Percentiles rank a stretch among this genome's conserved stretches.
Conservation (phyloP, 2,888 invertebrate species). For the Tetanocera ferruginea region DNA sequence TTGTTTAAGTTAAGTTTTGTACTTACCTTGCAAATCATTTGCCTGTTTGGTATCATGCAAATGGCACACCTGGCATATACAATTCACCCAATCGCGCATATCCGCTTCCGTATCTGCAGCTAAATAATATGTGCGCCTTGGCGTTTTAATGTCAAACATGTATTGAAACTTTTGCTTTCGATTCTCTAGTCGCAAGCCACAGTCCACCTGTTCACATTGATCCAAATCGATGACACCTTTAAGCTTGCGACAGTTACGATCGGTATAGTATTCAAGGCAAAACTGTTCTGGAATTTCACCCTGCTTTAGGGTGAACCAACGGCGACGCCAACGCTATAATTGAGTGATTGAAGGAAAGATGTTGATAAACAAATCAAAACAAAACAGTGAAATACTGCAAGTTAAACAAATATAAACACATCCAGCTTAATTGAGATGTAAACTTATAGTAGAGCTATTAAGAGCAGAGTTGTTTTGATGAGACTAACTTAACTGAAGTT, state of each 20-base stretch:
- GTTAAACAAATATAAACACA: neutral
- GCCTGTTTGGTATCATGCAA: conserved; percentile 75
- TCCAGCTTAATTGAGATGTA: neutral
- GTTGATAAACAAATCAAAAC: conserved; percentile 46
- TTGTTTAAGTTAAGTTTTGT: conserved; percentile 19
- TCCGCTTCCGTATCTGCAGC: conserved; percentile 92
- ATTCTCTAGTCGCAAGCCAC: conserved; percentile 86
- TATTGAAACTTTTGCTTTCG: conserved; percentile 84
- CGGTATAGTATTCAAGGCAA: conserved; percentile 93
- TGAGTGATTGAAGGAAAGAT: conserved; percentile 36
- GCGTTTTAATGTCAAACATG: conserved; percentile 92
- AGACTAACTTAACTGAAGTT: neutral
- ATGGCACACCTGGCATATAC: conserved; percentile 92
- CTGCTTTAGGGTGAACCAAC: conserved; percentile 94
- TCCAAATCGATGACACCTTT: conserved; percentile 94
- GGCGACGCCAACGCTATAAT: conserved; percentile 91
- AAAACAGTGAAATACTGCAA: conserved; percentile 1
- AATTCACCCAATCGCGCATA: conserved; percentile 96
- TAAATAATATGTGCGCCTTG: conserved; percentile 90
- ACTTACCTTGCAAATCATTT: conserved; percentile 62
- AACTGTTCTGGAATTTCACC: conserved; percentile 95
- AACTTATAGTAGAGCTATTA: neutral
- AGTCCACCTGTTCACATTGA: conserved; percentile 95
- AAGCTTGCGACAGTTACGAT: conserved; percentile 84
- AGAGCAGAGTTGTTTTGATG: neutral